Evolutionary conservation across 2,113 vertebrate species (phyloP), one percentile per base, ranked within the genome.

Genomic region (Grammomys surdaster): DNA sequence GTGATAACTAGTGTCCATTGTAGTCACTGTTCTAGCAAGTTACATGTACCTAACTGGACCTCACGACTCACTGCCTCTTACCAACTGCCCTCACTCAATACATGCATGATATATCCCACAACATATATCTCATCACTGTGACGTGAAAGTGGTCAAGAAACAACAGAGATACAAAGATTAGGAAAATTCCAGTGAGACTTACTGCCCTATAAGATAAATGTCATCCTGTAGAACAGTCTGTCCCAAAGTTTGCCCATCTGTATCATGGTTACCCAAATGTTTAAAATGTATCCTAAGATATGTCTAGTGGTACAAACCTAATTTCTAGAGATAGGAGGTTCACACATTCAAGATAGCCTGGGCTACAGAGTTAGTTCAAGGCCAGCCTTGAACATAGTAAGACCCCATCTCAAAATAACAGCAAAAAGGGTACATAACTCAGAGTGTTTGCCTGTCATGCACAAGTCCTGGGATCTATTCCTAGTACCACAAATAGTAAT

Each of bases 11-110:
- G 54, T 93, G 56, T 36, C 78, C 70, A 36, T 17, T 51, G 95
- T 54, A 93, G 72, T 85, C 40, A 90, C 2, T 13, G 31, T 85
- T 94, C 78, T 93, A 86, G 81, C 81, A 78, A 89, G 94, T 80
- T 65, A 81, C 19, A 89, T 51, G 22, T 69, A 56, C 51, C 87
- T 54, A 54, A 91, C 51, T 69, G 63, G 54, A 88, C 84, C 24
- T 91, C 56, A 93, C 12, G 75, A n/a, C 58, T 51, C 48, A 22
- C 58, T 26, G 6, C 88, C 75, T 77, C 86, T 75, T 65, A 6
- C 69, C 77, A 81, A 16, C 24, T 96, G 56, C n/a, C 70, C n/a
- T 40, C 22, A 75, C 46, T 36, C n/a, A 75, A 76, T 33, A 92
- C 19, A 54, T 24, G 84, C 33, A 86, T 11, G 56, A 24, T 51